These are phyloP conservation scores for Idaea straminata DNA, from an alignment of 2,888 invertebrate species.

Conservation along the genomic window DNA sequence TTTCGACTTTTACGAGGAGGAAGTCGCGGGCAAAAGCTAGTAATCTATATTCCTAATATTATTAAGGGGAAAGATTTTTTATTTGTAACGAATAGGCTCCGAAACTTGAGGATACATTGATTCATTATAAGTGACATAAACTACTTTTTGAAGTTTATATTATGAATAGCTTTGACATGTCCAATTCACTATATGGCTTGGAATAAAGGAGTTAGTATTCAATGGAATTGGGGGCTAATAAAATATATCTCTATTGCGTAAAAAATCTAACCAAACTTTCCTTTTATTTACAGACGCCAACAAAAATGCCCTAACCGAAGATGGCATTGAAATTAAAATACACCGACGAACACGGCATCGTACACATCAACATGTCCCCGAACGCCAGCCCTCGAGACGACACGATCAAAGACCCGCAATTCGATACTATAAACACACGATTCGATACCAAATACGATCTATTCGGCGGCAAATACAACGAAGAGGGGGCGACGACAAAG, in stretches of 20 bases:
- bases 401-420: slow-evolving; percentile 54
- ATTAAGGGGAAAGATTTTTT: no score
- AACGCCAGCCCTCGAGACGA: slow-evolving; percentile 43
- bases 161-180: no score
- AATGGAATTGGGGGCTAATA: no score
- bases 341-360: slow-evolving; percentile 71
- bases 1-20: no score
- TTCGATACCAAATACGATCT: slow-evolving; percentile 67
- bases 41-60: no score
- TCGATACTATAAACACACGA: slow-evolving; percentile 70
- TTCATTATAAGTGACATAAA: no score
- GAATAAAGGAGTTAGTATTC: no score
- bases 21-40: no score
- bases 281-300: slow-evolving; percentile 22
- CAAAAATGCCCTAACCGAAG: slow-evolving; percentile 30
- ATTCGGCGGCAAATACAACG: slow-evolving; percentile 66
- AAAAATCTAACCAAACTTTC: slow-evolving; percentile 16
- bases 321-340: slow-evolving; percentile 73
- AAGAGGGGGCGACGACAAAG: slow-evolving; percentile 43
- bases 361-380: slow-evolving; percentile 73
- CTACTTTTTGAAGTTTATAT: no score
- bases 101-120: no score
- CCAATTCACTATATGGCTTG: no score
- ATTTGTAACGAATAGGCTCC: no score
- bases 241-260: slow-evolving; percentile 4